Base-by-base conservation (phyloP, 2,888 invertebrate genomes). In the Apomyelois bistriatella region DNA sequence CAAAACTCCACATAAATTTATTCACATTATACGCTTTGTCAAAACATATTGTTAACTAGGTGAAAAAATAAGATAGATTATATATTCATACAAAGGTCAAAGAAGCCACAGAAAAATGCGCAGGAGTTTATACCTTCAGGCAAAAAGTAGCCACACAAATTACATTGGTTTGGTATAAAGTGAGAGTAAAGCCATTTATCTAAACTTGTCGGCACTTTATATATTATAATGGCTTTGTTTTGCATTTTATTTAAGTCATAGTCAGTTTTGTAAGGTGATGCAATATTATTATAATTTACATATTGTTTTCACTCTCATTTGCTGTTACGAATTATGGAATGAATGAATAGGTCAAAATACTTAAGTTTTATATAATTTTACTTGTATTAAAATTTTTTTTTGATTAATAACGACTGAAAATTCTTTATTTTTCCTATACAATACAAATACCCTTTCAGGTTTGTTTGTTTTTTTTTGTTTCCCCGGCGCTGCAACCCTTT, bases 191-290 rank as follows among this genome's bases (percentile, higher is more conserved):
- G 1, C 38, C 13, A 48, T 38, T 32, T 32, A 9, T 32, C 32
- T 46, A 32, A 22, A 13, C 9, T 30, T 50, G 49, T 41, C 49
- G 40, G 49, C 40, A 50, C 30, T 48, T 50, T 50, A 16, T 38
- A 37, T 50, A 40, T 8, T 41, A 30, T 50, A 50, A 50, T 40
- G 40, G 49, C 40, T 50, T 50, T 50, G 49, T 50, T 50, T 49
- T 49, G 48, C 48, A 49, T 49, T 49, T 37, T 36, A 38, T 49
- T 40, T 37, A 38, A 28, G 9, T 9, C 35, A n/a, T 17, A 38
- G 17, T n/a, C n/a, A 22, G 38, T 35, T 36, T 38, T 38, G 22
- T 49, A 13, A 37, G 13, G 13, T 36, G 48, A 49, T 13, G 28
- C 28, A 43, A 43, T 30, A 30, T 42, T 17, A 42, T 22, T 48